A percentile compares a stretch with the other conserved stretches of the same genome.
Conservation (phyloP, 2,888 invertebrate genomes). For the Phorcus lineatus region DNA sequence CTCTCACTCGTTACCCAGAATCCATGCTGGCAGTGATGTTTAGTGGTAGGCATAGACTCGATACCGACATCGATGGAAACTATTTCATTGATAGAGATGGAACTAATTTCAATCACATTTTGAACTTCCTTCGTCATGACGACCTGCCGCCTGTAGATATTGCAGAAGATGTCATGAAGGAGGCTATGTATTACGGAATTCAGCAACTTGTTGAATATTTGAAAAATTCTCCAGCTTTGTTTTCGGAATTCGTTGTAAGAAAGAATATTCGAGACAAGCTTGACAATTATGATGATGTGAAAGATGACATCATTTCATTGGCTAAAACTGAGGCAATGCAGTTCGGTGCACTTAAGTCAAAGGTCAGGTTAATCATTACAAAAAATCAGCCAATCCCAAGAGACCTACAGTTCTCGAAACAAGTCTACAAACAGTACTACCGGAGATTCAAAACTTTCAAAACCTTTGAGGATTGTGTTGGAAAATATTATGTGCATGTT, state of each 20-base stretch:
- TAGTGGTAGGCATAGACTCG: constrained; percentile 65
- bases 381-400: constrained; percentile 58
- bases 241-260: constrained; percentile 55
- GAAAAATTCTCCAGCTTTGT: constrained; percentile 54
- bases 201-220: constrained; percentile 53
- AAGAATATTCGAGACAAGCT: constrained; percentile 54
- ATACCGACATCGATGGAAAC: constrained; percentile 58
- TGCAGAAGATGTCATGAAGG: constrained; percentile 59
- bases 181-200: constrained; percentile 66
- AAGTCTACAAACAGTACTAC: constrained; percentile 58
- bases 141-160: constrained; percentile 55
- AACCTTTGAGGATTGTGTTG: constrained; percentile 53
- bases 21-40: constrained; percentile 71
- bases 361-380: constrained; percentile 46
- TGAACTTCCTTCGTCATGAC: constrained; percentile 66
- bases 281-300: constrained; percentile 48
- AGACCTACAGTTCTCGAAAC: constrained; percentile 58
- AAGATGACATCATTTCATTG: constrained; percentile 47
- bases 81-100: constrained; percentile 70
- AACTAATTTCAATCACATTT: constrained; percentile 60
- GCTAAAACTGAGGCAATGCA: constrained; percentile 50
- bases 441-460: constrained; percentile 50
- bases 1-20: constrained; percentile 61
- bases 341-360: constrained; percentile 45
- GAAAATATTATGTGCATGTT: constrained; percentile 50